These are phyloP conservation scores for Pasiphila rectangulata DNA, from an alignment of 2,888 invertebrate genomes.

Conservation along the genomic window DNA sequence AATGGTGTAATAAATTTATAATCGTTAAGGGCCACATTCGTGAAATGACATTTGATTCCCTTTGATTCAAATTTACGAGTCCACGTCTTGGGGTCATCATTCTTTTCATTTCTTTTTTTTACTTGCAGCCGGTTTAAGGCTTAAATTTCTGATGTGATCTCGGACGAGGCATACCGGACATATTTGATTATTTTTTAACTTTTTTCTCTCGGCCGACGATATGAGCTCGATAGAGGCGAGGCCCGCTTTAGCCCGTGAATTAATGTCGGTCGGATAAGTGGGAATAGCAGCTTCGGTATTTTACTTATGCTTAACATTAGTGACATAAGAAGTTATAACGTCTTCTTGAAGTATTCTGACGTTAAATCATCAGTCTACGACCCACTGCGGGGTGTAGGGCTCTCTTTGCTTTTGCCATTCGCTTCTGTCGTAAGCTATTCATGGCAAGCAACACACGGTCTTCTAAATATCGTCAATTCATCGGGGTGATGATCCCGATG, in stretches of 20 bases:
- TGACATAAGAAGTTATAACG: too few species aligned
- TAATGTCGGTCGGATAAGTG: slow-evolving; percentile 45
- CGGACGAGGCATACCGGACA: slow-evolving; percentile 75
- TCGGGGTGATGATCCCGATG: too few species aligned
- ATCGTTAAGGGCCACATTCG: slow-evolving; percentile 54
- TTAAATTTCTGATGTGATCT: slow-evolving; percentile 78
- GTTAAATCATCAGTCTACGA: too few species aligned
- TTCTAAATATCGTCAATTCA: too few species aligned
- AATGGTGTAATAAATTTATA: slow-evolving; percentile 51
- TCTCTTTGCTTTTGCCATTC: too few species aligned
- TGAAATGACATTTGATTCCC: slow-evolving; percentile 76
- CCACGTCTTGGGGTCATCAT: slow-evolving; percentile 59
- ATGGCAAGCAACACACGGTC: too few species aligned
- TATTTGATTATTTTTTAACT: slow-evolving; percentile 71
- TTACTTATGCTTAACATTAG: too few species aligned
- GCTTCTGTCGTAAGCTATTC: too few species aligned
- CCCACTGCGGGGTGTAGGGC: too few species aligned
- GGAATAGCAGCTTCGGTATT: slow-evolving; percentile 35
- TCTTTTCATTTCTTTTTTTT: slow-evolving; percentile 52
- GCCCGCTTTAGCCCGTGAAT: slow-evolving; percentile 40
- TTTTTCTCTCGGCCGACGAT: slow-evolving; percentile 52
- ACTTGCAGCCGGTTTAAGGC: slow-evolving; percentile 62
- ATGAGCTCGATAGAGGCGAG: slow-evolving; percentile 65
- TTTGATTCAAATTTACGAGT: slow-evolving; percentile 76
- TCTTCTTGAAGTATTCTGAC: too few species aligned